These are phyloP conservation scores for Ictidomys tridecemlineatus DNA, from an alignment of 2,113 vertebrate species.

Conservation along the genomic window DNA sequence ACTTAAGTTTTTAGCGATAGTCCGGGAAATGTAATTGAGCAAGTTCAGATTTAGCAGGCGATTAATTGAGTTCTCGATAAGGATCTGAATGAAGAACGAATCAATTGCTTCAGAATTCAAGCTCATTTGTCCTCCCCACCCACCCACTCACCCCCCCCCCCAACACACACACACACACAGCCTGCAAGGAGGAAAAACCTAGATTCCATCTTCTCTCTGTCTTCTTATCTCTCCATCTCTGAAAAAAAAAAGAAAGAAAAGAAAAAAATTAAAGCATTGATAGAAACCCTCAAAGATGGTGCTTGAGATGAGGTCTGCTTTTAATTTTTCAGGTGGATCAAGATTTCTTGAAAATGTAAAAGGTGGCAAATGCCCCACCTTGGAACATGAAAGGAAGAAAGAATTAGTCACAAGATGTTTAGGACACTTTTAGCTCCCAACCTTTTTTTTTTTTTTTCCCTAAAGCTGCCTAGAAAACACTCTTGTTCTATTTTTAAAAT, in stretches of 20 bases:
- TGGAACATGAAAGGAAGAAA: not conserved
- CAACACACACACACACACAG: no score
- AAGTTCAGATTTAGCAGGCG: conserved; percentile 64
- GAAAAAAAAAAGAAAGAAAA: not conserved
- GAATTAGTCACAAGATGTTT: conserved; percentile 2
- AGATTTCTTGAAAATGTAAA: not conserved
- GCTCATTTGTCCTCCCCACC: not conserved
- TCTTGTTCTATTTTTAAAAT: conserved; percentile 49
- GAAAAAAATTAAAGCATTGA: not conserved
- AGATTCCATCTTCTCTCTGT: not conserved
- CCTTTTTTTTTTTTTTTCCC: not conserved
- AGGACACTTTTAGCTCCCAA: conserved; percentile 52
- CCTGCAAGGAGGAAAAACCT: no score
- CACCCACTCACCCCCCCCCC: no score
- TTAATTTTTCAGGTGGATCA: not conserved
- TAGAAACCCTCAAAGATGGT: not conserved
- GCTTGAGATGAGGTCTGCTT: not conserved
- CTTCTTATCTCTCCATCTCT: not conserved
- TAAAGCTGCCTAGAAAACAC: conserved; percentile 35
- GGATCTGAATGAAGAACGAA: conserved; percentile 52
- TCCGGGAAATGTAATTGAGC: conserved; percentile 49
- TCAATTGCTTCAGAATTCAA: not conserved
- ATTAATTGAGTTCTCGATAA: conserved; percentile 44
- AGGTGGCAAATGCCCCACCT: conserved; percentile 16
- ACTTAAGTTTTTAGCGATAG: conserved; percentile 65